Evolutionary conservation across 2,113 vertebrate species (phyloP), one percentile per base, ranked within the genome.

Genomic region (Nesoenas mayeri): DNA sequence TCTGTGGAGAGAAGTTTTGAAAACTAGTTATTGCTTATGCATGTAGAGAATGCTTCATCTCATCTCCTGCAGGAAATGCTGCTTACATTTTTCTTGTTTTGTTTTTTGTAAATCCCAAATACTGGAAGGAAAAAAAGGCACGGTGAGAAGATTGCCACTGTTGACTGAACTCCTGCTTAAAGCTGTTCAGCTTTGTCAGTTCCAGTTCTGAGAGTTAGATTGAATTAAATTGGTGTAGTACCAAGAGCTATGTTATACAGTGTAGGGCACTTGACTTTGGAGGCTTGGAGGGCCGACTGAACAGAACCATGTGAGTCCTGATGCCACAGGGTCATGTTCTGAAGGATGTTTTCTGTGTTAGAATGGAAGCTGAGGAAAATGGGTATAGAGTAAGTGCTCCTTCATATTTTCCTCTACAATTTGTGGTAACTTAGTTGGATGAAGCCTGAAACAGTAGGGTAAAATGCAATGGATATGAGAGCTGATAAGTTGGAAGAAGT

Each of bases 131-230:
- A 18, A 34, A 11, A 15, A 7, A 12, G 21, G 22, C 22, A 50
- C 10, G 36, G 32, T 2, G 1, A 12, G 15, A 29, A 42, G 44
- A 18, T 31, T 88, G 19, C 11, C 1, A 1, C 20, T 62, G 1
- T 9, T 44, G 34, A 13, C 34, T 51, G 31, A 56, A 22, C 17
- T 82, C 21, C n/a, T 56, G 40, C 13, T 42, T 42, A 31, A 14
- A 26, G 86, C 29, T 81, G 19, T 74, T 74, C 22, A 66, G 38
- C 36, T 65, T 28, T 48, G 51, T 65, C 32, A 15, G 54, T 15
- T 79, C 7, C 50, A 48, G 29, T 58, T 90, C 18, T 38, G 48
- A n/a, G 58, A 28, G 20, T 53, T 24, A 6, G 32, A 26, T 62
- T 5, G 19, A 34, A 15, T 25, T n/a, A 57, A 40, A 34, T 28